These are phyloP conservation scores for Neolamprologus tretocephalus DNA, from an alignment of 2,113 vertebrate species.

Conservation along the genomic window DNA sequence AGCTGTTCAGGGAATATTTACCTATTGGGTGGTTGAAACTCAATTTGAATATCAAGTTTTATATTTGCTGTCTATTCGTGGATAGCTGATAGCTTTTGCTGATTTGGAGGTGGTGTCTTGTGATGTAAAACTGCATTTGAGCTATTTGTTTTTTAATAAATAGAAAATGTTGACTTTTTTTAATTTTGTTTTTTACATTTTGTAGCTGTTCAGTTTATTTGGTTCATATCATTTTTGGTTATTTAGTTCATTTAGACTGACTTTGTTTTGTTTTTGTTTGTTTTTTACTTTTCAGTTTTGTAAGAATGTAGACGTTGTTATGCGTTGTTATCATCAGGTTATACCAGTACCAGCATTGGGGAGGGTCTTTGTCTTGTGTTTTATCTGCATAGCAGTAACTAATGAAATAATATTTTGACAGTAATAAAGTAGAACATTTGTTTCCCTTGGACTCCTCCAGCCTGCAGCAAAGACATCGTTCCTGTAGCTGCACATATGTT, in stretches of 20 bases:
- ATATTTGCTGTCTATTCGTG: background rate
- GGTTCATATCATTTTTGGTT: background rate
- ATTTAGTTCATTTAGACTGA: background rate
- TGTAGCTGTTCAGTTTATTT: background rate
- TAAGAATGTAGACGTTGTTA: background rate
- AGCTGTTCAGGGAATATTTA: background rate
- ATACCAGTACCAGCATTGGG: background rate
- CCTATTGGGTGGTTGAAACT: background rate
- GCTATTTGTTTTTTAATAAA: background rate
- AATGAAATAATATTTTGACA: background rate
- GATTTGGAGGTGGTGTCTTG: background rate
- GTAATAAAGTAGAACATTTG: background rate
- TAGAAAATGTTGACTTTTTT: background rate
- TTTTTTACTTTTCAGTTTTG: background rate
- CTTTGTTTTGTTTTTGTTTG: background rate
- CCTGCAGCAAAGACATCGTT: background rate
- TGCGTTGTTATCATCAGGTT: background rate
- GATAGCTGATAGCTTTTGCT: background rate
- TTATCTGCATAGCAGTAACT: background rate
- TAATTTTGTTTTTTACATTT: background rate
- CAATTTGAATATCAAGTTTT: background rate
- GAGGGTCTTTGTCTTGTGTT: background rate
- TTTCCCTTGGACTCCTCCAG: background rate
- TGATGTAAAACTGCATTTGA: background rate
- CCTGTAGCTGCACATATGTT: background rate